Evolutionary conservation across 2,888 invertebrate genomes (phyloP).

Genomic region (Ecdyonurus torrentis): DNA sequence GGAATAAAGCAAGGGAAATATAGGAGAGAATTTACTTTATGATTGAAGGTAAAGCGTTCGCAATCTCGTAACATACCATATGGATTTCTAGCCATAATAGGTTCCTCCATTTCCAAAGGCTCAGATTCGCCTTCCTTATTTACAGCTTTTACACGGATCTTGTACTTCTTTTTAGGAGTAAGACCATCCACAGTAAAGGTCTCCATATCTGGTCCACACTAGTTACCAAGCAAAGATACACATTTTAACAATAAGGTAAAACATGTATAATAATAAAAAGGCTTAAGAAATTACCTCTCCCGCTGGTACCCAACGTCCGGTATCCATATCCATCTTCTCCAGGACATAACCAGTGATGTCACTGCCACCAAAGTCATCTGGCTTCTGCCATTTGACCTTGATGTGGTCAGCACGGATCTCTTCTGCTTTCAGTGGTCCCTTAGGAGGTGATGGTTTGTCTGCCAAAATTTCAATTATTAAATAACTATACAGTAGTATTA

Average conservation of each 20-base stretch:
- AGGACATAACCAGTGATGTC: slow-evolving; percentile 80
- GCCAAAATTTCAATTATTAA: slow-evolving; percentile 12
- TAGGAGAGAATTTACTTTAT: too few relatives aligned
- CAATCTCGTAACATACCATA: slow-evolving; percentile 46
- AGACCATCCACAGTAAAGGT: slow-evolving; percentile 76
- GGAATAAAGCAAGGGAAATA: too few relatives aligned
- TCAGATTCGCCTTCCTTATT: slow-evolving; percentile 97
- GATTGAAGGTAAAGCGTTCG: too few relatives aligned
- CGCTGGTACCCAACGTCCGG: slow-evolving; percentile 90
- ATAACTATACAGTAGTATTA: too few relatives aligned
- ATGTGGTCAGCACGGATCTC: slow-evolving; percentile 83
- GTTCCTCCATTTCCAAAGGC: slow-evolving; percentile 75
- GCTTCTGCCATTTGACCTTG: slow-evolving; percentile 81
- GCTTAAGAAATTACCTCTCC: slow-evolving; percentile 48
- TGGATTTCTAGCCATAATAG: slow-evolving; percentile 88
- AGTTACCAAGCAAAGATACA: slow-evolving; percentile 11
- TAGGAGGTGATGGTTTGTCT: slow-evolving; percentile 70
- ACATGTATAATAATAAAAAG: background rate
- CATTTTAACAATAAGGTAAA: background rate
- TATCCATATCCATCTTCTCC: slow-evolving; percentile 93
- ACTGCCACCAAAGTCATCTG: slow-evolving; percentile 74
- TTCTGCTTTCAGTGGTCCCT: slow-evolving; percentile 69
- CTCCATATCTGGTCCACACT: slow-evolving; percentile 54
- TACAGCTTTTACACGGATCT: slow-evolving; percentile 91
- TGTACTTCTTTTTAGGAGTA: slow-evolving; percentile 91